phyloP scores from a whole-genome alignment of 2,113 vertebrate genomes.

The Notarius quadriscutis region DNA sequence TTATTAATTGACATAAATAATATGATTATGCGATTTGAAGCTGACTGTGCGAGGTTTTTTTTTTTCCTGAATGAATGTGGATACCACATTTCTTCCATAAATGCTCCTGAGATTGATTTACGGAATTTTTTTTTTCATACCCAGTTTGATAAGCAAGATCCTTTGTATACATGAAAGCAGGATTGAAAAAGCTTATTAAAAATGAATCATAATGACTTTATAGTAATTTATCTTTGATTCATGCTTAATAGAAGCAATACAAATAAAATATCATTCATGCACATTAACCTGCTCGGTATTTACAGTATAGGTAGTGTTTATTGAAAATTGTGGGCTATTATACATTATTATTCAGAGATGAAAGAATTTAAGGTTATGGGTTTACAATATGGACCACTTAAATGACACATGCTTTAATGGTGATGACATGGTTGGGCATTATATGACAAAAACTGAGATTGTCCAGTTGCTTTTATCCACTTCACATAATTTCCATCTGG shows the following conservation, averaged over 20 bases:
- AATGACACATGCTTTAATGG: background rate
- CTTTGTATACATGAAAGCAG: background rate
- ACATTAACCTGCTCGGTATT: background rate
- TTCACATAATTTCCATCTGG: background rate
- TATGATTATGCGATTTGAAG: background rate
- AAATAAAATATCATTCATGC: background rate
- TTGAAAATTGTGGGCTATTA: slow-evolving; percentile 1
- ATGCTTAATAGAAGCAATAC: background rate
- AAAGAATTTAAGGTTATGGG: background rate
- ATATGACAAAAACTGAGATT: background rate
- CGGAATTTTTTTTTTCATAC: background rate
- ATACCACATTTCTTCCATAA: background rate
- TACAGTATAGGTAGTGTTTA: slow-evolving; percentile 1
- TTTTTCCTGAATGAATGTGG: background rate
- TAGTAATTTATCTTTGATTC: background rate
- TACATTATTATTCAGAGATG: background rate
- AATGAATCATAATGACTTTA: slow-evolving; percentile 1
- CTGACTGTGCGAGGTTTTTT: background rate
- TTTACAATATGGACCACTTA: background rate
- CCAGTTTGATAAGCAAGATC: background rate
- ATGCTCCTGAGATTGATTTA: background rate
- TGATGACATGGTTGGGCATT: background rate
- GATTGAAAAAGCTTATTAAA: slow-evolving; percentile 6
- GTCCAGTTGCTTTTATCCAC: background rate
- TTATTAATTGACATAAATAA: background rate